Evolutionary conservation across 2,113 vertebrate genomes (phyloP).

Genomic region (Chionodraco myersi): DNA sequence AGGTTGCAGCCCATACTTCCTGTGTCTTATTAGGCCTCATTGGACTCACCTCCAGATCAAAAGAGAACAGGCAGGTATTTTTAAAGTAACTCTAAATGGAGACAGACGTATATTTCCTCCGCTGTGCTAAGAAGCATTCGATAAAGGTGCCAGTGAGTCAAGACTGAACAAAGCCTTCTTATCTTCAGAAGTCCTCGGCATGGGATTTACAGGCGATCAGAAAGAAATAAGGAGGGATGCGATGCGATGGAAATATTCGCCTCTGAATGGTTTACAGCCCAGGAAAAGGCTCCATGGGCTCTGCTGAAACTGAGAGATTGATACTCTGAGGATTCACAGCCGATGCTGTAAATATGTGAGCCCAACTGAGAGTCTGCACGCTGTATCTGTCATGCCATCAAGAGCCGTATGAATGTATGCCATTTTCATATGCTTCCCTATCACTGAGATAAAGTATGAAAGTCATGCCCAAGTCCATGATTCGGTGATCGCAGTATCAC

Average conservation of each 20-base stretch:
- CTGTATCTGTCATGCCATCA: constrained; percentile 7
- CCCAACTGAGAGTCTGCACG: neutral
- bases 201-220: constrained; percentile 43
- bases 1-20: neutral
- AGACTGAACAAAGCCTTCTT: constrained; percentile 14
- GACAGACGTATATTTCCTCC: neutral
- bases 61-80: neutral
- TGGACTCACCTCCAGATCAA: constrained; percentile 20
- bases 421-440: neutral
- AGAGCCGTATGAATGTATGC: neutral
- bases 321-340: constrained; percentile 36
- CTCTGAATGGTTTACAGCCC: constrained; percentile 47
- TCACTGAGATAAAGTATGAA: constrained; percentile 24
- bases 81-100: constrained; percentile 10
- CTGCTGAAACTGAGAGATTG: constrained; percentile 39
- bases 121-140: neutral
- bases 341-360: constrained; percentile 43
- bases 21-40: neutral
- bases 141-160: constrained; percentile 7
- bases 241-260: constrained; percentile 41
- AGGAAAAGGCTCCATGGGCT: constrained; percentile 17
- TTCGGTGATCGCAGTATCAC: constrained; percentile 4
- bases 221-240: constrained; percentile 42
- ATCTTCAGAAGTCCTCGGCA: constrained; percentile 14
- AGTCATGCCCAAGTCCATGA: constrained; percentile 6